phyloP scores from a whole-genome alignment of 2,888 invertebrate species.

The Fabriciana adippe region DNA sequence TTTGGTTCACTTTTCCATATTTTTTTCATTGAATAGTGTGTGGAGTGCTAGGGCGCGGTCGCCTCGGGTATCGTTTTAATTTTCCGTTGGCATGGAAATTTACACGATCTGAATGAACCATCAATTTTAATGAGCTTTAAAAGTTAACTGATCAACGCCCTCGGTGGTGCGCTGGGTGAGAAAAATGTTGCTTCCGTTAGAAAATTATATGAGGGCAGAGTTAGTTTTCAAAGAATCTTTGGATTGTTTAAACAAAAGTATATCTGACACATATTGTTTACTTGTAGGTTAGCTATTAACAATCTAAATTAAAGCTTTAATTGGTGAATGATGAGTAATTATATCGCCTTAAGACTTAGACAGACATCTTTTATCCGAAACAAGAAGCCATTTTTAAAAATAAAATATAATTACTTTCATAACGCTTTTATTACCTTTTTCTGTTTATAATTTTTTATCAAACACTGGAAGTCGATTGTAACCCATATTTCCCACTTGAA shows the following conservation, averaged over 20 bases:
- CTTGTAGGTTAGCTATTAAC: background rate
- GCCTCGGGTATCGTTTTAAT: slow-evolving; percentile 80
- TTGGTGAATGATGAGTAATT: too few relatives aligned
- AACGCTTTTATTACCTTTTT: too few relatives aligned
- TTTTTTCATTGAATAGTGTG: slow-evolving; percentile 54
- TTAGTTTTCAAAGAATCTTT: background rate
- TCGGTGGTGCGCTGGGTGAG: slow-evolving; percentile 42
- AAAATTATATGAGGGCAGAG: slow-evolving; percentile 38
- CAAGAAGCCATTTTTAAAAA: too few relatives aligned
- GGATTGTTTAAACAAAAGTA: slow-evolving; percentile 1
- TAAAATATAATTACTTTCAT: too few relatives aligned
- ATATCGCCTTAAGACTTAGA: too few relatives aligned
- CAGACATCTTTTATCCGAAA: too few relatives aligned
- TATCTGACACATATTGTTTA: too few relatives aligned
- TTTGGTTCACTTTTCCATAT: slow-evolving; percentile 62
- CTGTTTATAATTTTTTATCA: too few relatives aligned
- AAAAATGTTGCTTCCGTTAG: slow-evolving; percentile 42
- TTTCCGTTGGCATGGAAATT: slow-evolving; percentile 77
- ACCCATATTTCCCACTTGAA: too few relatives aligned
- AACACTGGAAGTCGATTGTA: too few relatives aligned
- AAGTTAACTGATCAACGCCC: slow-evolving; percentile 74
- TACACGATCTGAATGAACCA: slow-evolving; percentile 76
- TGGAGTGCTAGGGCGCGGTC: slow-evolving; percentile 47
- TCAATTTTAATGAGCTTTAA: slow-evolving; percentile 81
- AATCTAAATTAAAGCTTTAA: too few relatives aligned